Base-by-base conservation (phyloP, 2,888 invertebrate species). In the Platycnemis pennipes region DNA sequence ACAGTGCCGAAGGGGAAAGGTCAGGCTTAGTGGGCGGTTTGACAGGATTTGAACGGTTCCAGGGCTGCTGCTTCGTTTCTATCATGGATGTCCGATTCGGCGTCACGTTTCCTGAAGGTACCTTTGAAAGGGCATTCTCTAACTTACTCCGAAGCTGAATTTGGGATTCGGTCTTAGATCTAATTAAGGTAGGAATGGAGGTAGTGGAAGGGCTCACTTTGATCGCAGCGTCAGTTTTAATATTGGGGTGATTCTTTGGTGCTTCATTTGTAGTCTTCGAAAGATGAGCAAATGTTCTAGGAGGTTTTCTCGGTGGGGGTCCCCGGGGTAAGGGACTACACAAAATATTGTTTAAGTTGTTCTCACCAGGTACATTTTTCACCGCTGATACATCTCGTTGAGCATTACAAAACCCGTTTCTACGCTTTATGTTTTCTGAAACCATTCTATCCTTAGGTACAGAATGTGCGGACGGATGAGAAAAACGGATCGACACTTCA, bases 281-380 rank as follows among this genome's bases (percentile, higher is more conserved):
- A 56, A 87, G n/a, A 77, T 97, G 96, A 69, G 96, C 96, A 95
- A 98, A 98, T 0, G 97, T 97, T 95, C 98, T 96, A 0, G 98
- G 98, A 1, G 98, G 98, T 96, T 98, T 98, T 95, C 97, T 97
- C 0, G 98, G 98, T 0, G 98, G 98, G 8, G 98, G 98, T 0
- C 98, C 98, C 5, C 96, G 95, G 0, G 98, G 98, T 91, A 98
- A 95, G 0, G 98, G 98, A 95, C 98, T 97, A 95, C 97, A 97
- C 88, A 98, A 96, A 37, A 98, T 98, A 95, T 97, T 97, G 95
- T 97, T 97, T 63, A 98, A 96, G 0, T 97, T 98, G 95, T 98
- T 96, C 2, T 63, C 37, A 31, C 31, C 77, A 11, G 31, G 16
- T 37, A 13, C 11, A 37, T 77, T 77, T 22, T 77, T 77, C 37